phyloP scores from a whole-genome alignment of 2,797 vertebrate genomes.

The Eurystomus glaucurus region DNA sequence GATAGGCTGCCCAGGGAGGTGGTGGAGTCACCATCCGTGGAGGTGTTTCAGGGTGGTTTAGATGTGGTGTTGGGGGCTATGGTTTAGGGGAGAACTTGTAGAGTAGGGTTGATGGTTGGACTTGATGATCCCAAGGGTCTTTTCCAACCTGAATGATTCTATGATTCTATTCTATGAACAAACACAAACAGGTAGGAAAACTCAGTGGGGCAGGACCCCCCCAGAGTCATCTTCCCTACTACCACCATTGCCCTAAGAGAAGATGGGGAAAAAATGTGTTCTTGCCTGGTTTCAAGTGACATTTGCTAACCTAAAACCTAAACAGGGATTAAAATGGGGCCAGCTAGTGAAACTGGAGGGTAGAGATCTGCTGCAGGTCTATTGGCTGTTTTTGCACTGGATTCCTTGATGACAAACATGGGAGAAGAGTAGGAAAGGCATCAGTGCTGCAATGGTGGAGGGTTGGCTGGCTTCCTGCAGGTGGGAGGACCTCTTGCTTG shows the following conservation, averaged over 20 bases:
- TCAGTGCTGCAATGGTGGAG: neutral
- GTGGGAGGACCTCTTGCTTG: neutral
- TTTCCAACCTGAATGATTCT: too few relatives aligned
- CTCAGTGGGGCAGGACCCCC: neutral
- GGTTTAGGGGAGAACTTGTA: too few relatives aligned
- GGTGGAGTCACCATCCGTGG: too few relatives aligned
- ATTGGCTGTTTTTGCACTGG: neutral
- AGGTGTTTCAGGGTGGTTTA: too few relatives aligned
- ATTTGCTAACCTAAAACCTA: neutral
- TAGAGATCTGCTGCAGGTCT: neutral
- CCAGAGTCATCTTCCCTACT: neutral
- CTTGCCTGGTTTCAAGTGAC: neutral
- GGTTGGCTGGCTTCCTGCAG: neutral
- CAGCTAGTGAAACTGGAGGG: neutral
- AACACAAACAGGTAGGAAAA: neutral
- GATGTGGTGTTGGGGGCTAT: too few relatives aligned
- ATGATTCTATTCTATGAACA: neutral
- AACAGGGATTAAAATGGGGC: neutral
- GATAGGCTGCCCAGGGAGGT: too few relatives aligned
- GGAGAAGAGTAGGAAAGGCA: neutral
- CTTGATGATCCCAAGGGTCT: too few relatives aligned
- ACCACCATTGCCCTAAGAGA: neutral
- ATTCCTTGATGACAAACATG: neutral
- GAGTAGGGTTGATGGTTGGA: too few relatives aligned
- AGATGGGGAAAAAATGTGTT: neutral